Evolutionary conservation across 1,140 invertebrate species (phyloP).

Genomic region (Bombus waltoni): DNA sequence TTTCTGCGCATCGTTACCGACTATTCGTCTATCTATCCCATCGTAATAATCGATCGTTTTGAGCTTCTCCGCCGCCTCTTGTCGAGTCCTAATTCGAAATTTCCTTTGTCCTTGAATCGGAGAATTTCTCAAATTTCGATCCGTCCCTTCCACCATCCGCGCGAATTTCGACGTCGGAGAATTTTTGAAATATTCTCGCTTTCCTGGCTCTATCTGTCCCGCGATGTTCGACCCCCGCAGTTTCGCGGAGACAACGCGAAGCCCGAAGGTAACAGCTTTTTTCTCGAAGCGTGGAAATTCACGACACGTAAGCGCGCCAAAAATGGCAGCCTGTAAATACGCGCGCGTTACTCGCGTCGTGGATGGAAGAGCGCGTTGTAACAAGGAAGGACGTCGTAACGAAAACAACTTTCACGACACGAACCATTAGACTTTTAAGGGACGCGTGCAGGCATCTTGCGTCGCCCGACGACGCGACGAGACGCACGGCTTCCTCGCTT

Average conservation of each 20-base stretch:
- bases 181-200: not conserved
- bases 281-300: not conserved
- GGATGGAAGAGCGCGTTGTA: not conserved
- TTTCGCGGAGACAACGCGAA: not conserved
- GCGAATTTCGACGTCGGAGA: too few relatives aligned
- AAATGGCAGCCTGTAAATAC: not conserved
- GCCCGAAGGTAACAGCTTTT: not conserved
- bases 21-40: constrained; percentile 21
- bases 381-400: constrained; percentile 17
- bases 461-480: constrained; percentile 17
- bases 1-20: constrained; percentile 44
- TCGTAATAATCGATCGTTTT: constrained; percentile 35
- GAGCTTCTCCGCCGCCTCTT: not conserved
- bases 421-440: constrained; percentile 62
- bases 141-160: too few relatives aligned
- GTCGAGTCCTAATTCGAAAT: not conserved
- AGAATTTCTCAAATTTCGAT: not conserved
- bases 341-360: not conserved
- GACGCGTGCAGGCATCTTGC: constrained; percentile 45
- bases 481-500: constrained; percentile 48
- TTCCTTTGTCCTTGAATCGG: too few relatives aligned
- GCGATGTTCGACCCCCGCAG: not conserved
- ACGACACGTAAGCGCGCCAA: constrained; percentile 1
- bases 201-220: not conserved
- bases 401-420: constrained; percentile 48